Evolutionary conservation across 2,113 vertebrate species (phyloP), one percentile per base, ranked within the genome.

Genomic region (Neofelis nebulosa): DNA sequence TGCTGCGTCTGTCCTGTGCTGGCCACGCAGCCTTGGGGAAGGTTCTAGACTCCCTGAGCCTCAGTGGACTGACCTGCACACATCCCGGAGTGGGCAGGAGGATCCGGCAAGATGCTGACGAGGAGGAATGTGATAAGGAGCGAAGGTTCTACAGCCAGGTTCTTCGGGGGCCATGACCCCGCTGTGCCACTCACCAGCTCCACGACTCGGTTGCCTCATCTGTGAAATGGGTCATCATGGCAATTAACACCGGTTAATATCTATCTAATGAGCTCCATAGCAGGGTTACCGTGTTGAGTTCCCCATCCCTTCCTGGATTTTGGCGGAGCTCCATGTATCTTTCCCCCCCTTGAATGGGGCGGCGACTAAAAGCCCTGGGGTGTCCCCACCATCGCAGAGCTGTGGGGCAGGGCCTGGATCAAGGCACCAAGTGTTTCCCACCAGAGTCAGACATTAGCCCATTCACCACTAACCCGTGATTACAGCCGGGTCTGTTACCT

Each of bases 181-280:
- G 76, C 16, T 36, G 90, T 29, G 50, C 68, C 15, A 5, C 38
- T n/a, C 3, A 2, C 10, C 45, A 14, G 84, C 63, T 21, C 80
- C 10, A 7, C 0, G 0, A 3, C 85, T 85, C 79, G 10, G 38
- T 27, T 45, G 71, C 57, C 76, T 41, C 80, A 2, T 45, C 82
- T 31, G 57, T 18, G 71, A 88, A n/a, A 31, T 15, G 88, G 86
- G 74, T 80, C 3, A 0, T 23, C 2, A 1, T 1, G 57, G 14
- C 10, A 1, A 4, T 16, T 2, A 0, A 0, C 38, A 12, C 0
- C 0, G 6, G 48, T 33, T 36, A 18, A 2, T 2, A 38, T 19
- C 23, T 3, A 1, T 23, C 4, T 19, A 31, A n/a, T 4, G 3
- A 61, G 73, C 33, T 27, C 4, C 10, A 4, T 0, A 21, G 78